Conservation (phyloP, 2,888 invertebrate species). For the Sthenelais limicola region DNA sequence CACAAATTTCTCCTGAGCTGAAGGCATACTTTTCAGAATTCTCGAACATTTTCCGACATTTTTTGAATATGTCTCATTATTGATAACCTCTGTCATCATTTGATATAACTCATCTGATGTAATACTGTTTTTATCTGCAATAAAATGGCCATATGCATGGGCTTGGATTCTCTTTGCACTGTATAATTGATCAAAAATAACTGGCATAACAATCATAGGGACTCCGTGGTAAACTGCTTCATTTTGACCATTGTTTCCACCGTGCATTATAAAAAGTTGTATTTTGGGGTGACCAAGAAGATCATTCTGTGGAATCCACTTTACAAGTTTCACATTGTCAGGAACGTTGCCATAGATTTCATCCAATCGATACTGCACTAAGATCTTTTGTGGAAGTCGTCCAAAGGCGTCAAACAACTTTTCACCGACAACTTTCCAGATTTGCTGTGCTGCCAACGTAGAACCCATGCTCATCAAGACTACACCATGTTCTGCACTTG, state of each 20-base stretch:
- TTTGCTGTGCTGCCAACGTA: neutral
- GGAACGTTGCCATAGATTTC: neutral
- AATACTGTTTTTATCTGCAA: neutral
- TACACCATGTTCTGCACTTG: constrained; percentile 18
- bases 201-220: neutral
- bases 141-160: constrained; percentile 10
- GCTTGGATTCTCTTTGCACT: neutral
- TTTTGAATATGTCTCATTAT: constrained; percentile 17
- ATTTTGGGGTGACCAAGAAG: constrained; percentile 24
- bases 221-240: constrained; percentile 16
- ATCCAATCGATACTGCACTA: neutral
- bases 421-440: neutral
- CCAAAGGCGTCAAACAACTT: constrained; percentile 25
- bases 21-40: constrained; percentile 28
- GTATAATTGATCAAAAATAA: neutral
- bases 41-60: constrained; percentile 28
- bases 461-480: constrained; percentile 11
- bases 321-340: neutral
- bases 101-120: constrained; percentile 11
- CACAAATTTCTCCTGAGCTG: constrained; percentile 33
- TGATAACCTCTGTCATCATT: constrained; percentile 1
- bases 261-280: neutral
- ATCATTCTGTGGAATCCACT: constrained; percentile 23
- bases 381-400: neutral
- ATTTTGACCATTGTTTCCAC: constrained; percentile 30